Percentiles rank a stretch among this genome's conserved stretches.
Evolutionary conservation across 2,797 vertebrate genomes (phyloP).

Genomic region (Lagorchestes hirsutus): DNA sequence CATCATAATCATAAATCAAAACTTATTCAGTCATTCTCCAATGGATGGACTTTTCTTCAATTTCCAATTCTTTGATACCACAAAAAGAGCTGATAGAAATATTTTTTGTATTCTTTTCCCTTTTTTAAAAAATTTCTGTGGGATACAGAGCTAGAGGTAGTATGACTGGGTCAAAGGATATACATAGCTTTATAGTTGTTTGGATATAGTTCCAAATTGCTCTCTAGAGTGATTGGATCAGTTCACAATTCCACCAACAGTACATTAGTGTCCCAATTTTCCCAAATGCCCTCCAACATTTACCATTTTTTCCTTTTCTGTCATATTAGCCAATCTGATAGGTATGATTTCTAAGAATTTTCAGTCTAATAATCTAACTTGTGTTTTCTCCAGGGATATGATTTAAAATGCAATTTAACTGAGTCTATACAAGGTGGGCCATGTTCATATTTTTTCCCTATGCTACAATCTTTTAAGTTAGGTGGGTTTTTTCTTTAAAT

Average conservation of each 20-base stretch:
- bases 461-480: conserved; percentile 49
- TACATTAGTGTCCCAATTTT: neutral
- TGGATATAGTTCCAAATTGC: neutral
- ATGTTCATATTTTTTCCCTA: neutral
- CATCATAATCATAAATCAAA: neutral
- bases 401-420: neutral
- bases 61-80: neutral
- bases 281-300: neutral
- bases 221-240: neutral
- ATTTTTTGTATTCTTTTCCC: neutral
- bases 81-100: neutral
- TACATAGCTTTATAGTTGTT: neutral
- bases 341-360: neutral
- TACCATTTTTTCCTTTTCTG: neutral
- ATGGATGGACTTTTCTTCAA: neutral
- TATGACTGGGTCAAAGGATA: neutral
- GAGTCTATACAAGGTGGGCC: neutral
- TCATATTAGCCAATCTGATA: neutral
- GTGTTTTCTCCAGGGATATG: neutral
- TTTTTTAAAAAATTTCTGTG: neutral
- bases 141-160: neutral
- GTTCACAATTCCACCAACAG: neutral
- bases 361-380: neutral
- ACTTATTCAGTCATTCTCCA: neutral
- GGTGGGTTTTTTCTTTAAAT: conserved; percentile 48